phyloP scores from a whole-genome alignment of 2,888 invertebrate species.

The Drosophila flavopinicola region DNA sequence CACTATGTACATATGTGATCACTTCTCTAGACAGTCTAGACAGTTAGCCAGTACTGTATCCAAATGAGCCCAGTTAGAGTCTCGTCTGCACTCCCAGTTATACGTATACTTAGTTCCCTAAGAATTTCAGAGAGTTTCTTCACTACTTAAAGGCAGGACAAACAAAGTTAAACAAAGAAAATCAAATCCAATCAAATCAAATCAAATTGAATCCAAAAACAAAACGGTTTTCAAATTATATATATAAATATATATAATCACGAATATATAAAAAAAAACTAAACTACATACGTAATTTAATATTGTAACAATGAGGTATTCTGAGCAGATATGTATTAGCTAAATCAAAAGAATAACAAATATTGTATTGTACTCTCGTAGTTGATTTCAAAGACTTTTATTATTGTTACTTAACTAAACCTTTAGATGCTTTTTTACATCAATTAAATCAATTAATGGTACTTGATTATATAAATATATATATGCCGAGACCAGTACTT shows the following conservation, averaged over 20 bases:
- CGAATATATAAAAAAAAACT: conserved; percentile 3
- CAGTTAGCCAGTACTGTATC: conserved; percentile 25
- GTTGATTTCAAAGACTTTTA: conserved; percentile 70
- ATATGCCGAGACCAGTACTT: conserved; percentile 72
- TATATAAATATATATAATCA: conserved; percentile 7
- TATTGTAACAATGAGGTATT: conserved; percentile 41
- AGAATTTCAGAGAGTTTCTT: conserved; percentile 49
- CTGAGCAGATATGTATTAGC: conserved; percentile 33
- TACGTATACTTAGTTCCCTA: conserved; percentile 40
- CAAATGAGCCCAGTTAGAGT: conserved; percentile 6
- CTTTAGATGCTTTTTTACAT: conserved; percentile 70
- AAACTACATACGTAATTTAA: conserved; percentile 35
- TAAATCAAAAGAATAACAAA: conserved; percentile 24
- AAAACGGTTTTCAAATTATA: conserved; percentile 51
- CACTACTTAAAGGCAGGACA: conserved; percentile 26
- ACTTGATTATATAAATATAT: conserved; percentile 8
- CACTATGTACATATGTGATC: conserved; percentile 85
- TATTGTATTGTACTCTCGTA: conserved; percentile 64
- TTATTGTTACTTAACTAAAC: conserved; percentile 61
- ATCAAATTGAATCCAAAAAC: conserved; percentile 30
- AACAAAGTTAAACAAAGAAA: conserved; percentile 40
- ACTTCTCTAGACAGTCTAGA: conserved; percentile 83
- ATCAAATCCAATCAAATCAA: conserved; percentile 17
- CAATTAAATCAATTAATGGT: conserved; percentile 23
- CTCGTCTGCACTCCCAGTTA: conserved; percentile 29